These are phyloP conservation scores for Zaprionus inermis DNA, from an alignment of 1,140 invertebrate genomes.

Conservation along the genomic window DNA sequence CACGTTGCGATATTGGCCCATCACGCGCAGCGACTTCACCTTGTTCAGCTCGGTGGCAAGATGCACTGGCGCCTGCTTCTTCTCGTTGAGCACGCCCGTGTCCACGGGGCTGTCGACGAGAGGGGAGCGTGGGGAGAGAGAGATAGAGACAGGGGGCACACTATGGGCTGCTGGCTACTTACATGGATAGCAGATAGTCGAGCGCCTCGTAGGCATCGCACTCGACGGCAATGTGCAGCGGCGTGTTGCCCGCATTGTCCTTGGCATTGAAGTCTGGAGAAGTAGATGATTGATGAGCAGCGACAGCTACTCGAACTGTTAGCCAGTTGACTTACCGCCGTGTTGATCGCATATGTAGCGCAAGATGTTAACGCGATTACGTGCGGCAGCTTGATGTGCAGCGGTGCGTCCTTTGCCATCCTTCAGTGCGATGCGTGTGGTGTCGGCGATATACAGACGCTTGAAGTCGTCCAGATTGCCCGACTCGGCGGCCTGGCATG, in stretches of 20 bases:
- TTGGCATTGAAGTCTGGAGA: slow-evolving; percentile 89
- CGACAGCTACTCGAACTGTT: neutral
- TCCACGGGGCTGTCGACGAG: slow-evolving; percentile 87
- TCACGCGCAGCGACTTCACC: slow-evolving; percentile 87
- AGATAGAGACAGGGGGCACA: no score
- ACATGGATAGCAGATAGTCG: slow-evolving; percentile 90
- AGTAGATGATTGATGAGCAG: neutral
- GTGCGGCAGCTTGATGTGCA: slow-evolving; percentile 91
- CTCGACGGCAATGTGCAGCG: slow-evolving; percentile 92
- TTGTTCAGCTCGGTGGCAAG: slow-evolving; percentile 91
- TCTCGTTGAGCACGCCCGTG: slow-evolving; percentile 89
- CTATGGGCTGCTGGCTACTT: no score
- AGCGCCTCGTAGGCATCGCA: slow-evolving; percentile 89
- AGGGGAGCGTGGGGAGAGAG: neutral
- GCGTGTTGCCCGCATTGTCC: slow-evolving; percentile 92
- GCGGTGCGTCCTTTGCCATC: slow-evolving; percentile 90
- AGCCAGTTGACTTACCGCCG: slow-evolving; percentile 86
- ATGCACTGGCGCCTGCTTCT: slow-evolving; percentile 91
- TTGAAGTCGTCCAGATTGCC: slow-evolving; percentile 92
- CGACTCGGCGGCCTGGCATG: slow-evolving; percentile 90
- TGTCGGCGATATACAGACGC: slow-evolving; percentile 88
- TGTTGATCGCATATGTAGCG: slow-evolving; percentile 89
- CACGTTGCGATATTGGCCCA: slow-evolving; percentile 88
- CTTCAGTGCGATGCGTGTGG: slow-evolving; percentile 87
- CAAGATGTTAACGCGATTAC: slow-evolving; percentile 90